A percentile compares a stretch with the other conserved stretches of the same genome.
Conservation (phyloP, 2,888 invertebrate genomes). For the Troglohyphantes excavatus region DNA sequence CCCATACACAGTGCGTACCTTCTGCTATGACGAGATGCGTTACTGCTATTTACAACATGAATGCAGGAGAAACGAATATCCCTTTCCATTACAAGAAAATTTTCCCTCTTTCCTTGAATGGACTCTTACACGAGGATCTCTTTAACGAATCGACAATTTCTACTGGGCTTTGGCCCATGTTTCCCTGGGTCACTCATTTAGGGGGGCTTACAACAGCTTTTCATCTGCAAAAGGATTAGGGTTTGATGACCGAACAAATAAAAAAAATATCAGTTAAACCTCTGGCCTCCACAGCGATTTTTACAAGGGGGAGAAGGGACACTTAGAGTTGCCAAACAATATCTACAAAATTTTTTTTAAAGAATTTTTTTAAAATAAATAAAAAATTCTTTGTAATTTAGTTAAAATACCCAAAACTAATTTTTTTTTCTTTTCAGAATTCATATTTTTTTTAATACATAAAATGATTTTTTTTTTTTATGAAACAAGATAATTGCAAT, state of each 20-base stretch:
- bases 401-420: no score
- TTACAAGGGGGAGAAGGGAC: background rate
- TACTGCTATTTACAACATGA: background rate
- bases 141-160: background rate
- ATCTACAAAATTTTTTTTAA: no score
- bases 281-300: slow-evolving; percentile 47
- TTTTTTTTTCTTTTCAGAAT: no score
- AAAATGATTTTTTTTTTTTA: no score
- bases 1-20: background rate
- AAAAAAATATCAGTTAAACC: slow-evolving; percentile 28
- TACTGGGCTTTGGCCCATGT: background rate
- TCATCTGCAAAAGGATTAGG: slow-evolving; percentile 78
- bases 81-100: background rate
- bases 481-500: no score
- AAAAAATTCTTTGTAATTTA: no score
- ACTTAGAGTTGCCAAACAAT: background rate
- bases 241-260: slow-evolving; percentile 69
- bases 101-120: background rate
- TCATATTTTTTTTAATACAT: no score
- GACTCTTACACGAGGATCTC: background rate
- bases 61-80: background rate
- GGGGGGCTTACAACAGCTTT: slow-evolving; percentile 53
- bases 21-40: background rate
- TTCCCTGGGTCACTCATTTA: slow-evolving; percentile 16
- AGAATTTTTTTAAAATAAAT: no score